Percentiles rank a stretch among this genome's conserved stretches.
phyloP scores from a whole-genome alignment of 1,140 invertebrate species.

The Drosophila setifemur region DNA sequence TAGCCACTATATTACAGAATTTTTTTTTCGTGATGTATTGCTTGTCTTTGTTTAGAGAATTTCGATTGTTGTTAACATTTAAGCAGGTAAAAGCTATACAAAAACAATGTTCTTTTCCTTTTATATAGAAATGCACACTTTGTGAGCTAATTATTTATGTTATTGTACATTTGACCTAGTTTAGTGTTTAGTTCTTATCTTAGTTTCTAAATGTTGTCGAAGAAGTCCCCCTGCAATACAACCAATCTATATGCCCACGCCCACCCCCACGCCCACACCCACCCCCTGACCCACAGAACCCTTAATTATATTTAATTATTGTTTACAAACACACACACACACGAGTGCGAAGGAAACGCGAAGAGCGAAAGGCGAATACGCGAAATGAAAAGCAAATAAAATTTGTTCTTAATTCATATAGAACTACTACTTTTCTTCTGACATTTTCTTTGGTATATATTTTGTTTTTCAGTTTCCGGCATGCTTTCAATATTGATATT shows the following conservation, averaged over 20 bases:
- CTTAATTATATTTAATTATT: slow-evolving; percentile 55
- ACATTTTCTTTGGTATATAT: slow-evolving; percentile 12
- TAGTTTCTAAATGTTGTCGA: slow-evolving; percentile 72
- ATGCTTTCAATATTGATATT: not conserved
- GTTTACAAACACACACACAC: slow-evolving; percentile 32
- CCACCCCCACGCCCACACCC: not conserved
- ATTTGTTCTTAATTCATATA: slow-evolving; percentile 58
- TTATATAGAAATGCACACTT: slow-evolving; percentile 40
- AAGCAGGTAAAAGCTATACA: slow-evolving; percentile 55
- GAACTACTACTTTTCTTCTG: slow-evolving; percentile 28
- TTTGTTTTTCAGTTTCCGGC: not conserved
- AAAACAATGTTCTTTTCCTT: slow-evolving; percentile 48
- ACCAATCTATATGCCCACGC: too few species aligned
- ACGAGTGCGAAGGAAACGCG: slow-evolving; percentile 18
- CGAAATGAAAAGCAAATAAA: slow-evolving; percentile 59
- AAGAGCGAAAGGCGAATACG: slow-evolving; percentile 24
- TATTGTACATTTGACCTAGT: slow-evolving; percentile 63
- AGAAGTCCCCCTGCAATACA: slow-evolving; percentile 40
- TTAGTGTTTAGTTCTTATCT: slow-evolving; percentile 74
- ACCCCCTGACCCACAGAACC: slow-evolving; percentile 17
- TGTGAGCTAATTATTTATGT: slow-evolving; percentile 64
- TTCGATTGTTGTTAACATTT: slow-evolving; percentile 67
- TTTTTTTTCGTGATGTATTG: slow-evolving; percentile 34
- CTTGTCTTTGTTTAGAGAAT: slow-evolving; percentile 49
- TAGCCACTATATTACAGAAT: slow-evolving; percentile 44